Base-by-base conservation (phyloP, 53 echinoderm and acorn worm genomes). In the Hippasteria phrygiana region DNA sequence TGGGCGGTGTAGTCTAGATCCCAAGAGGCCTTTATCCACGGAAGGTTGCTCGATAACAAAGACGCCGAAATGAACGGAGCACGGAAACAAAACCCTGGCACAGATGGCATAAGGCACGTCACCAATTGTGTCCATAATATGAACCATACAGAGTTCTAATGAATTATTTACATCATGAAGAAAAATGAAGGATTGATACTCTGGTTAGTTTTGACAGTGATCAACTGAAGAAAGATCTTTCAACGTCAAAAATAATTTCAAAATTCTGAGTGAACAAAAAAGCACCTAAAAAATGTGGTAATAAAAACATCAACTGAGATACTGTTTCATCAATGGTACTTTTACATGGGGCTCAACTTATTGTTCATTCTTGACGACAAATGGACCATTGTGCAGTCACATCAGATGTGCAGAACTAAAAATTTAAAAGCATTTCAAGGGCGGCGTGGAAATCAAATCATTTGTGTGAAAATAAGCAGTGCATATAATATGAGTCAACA, bases 401-500 rank as follows among this genome's bases (percentile, higher is more conserved):
- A n/a, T n/a, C n/a, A n/a, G n/a, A n/a, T n/a, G n/a, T n/a, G n/a
- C n/a, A n/a, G n/a, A n/a, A n/a, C n/a, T n/a, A n/a, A n/a, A n/a
- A n/a, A n/a, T n/a, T n/a, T n/a, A n/a, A n/a, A n/a, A n/a, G n/a
- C n/a, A n/a, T n/a, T n/a, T n/a, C n/a, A n/a, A n/a, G n/a, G n/a
- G 22, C 34, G 38, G 14, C 38, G 18, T 2, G n/a, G 45, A 20
- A 46, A 8, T 53, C 35, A 53, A 54, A 7, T 53, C 77, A 54
- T 78, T 34, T 55, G 78, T 10, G 37, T 18, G 37, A 36, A 55
- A 55, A 59, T 37, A 39, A 26, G 62, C 28, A 55, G 78, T 56
- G 78, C 37, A 55, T 54, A 55, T 78, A 78, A 78, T 54, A 77
- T 33, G 56, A 78, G 78, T 78, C 78, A 78, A 56, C 62, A 78